phyloP scores from a whole-genome alignment of 2,113 vertebrate genomes.

The Hippopotamus amphibius region DNA sequence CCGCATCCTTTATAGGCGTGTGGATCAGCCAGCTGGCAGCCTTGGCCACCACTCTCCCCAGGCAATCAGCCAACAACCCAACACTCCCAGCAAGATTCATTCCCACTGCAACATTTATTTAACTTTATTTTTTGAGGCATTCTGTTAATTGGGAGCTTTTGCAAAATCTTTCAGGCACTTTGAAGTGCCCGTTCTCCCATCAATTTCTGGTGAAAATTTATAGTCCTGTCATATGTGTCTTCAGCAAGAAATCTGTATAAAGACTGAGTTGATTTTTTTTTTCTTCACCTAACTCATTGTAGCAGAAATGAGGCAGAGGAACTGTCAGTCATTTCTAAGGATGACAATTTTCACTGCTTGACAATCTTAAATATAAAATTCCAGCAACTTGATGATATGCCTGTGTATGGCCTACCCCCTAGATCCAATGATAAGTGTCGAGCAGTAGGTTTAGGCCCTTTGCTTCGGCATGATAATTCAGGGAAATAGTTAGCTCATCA shows the following conservation, averaged over 20 bases:
- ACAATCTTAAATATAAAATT: constrained; percentile 70
- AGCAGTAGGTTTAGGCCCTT: constrained; percentile 57
- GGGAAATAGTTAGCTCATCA: constrained; percentile 76
- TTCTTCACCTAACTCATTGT: neutral
- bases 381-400: constrained; percentile 60
- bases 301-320: constrained; percentile 64
- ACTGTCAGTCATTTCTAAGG: constrained; percentile 77
- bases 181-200: constrained; percentile 45
- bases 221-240: constrained; percentile 57
- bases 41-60: constrained; percentile 34
- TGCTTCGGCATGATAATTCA: constrained; percentile 77
- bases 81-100: constrained; percentile 52
- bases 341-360: constrained; percentile 71
- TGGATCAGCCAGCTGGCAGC: constrained; percentile 71
- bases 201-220: constrained; percentile 70
- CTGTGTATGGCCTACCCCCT: constrained; percentile 23
- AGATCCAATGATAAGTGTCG: neutral
- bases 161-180: constrained; percentile 67
- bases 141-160: constrained; percentile 74
- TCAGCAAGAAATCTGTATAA: constrained; percentile 59
- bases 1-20: constrained; percentile 62
- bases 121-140: constrained; percentile 55
- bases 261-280: constrained; percentile 56
- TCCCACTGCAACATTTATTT: constrained; percentile 60
- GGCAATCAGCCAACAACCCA: constrained; percentile 69